These are phyloP conservation scores for Maniola jurtina DNA, from an alignment of 1,140 invertebrate species.

Conservation along the genomic window DNA sequence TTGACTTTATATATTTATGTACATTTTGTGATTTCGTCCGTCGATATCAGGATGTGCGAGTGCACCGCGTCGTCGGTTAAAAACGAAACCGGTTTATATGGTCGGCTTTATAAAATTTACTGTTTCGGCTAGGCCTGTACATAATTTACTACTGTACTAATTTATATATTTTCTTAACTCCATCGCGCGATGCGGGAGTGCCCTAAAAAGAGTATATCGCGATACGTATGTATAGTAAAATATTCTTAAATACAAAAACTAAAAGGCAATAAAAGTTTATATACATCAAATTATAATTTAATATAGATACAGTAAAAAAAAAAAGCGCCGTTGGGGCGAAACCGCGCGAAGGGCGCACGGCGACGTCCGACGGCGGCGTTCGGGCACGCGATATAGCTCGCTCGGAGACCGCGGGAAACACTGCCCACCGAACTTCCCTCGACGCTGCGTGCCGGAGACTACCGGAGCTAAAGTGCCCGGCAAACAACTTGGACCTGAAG, in stretches of 20 bases:
- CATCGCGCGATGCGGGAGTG: conserved; percentile 25
- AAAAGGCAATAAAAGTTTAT: conserved; percentile 61
- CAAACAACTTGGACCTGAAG: no score
- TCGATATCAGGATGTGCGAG: neutral
- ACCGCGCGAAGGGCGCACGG: neutral
- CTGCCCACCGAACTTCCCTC: no score
- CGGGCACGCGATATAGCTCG: no score
- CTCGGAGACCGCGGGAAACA: no score
- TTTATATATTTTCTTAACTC: conserved; percentile 38
- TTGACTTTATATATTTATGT: conserved; percentile 43
- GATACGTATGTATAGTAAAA: conserved; percentile 32
- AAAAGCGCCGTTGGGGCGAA: conserved; percentile 27
- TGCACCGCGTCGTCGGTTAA: conserved; percentile 16
- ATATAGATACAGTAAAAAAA: conserved; percentile 43
- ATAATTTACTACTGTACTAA: conserved; percentile 37
- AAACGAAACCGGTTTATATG: neutral
- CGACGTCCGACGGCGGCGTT: no score
- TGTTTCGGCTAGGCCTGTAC: conserved; percentile 52
- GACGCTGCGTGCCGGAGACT: neutral
- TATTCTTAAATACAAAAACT: conserved; percentile 58
- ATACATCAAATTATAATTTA: conserved; percentile 71
- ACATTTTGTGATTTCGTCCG: conserved; percentile 40
- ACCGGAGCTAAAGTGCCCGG: conserved; percentile 6
- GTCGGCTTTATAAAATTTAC: neutral
- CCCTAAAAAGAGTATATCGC: conserved; percentile 27